Conservation (phyloP, 2,113 vertebrate genomes). For the Carassius carassius region DNA sequence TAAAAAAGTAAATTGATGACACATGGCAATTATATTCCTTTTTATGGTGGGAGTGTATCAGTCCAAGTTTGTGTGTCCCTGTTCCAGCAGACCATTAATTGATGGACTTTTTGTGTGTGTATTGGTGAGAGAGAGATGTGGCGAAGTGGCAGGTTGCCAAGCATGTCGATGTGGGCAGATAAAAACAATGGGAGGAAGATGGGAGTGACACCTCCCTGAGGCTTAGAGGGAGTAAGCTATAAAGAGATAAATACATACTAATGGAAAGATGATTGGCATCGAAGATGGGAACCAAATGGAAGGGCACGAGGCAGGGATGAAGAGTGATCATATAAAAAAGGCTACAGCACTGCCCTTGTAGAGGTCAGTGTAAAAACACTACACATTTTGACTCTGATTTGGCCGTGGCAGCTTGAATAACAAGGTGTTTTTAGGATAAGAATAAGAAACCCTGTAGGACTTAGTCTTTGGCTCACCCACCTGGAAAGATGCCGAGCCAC, state of each 20-base stretch:
- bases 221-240: constrained; percentile 50
- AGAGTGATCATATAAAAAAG: constrained; percentile 55
- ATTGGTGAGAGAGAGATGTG: neutral
- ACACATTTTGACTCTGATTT: constrained; percentile 41
- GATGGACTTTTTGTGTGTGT: constrained; percentile 50
- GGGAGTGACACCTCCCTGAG: constrained; percentile 60
- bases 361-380: constrained; percentile 20
- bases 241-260: constrained; percentile 68
- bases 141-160: constrained; percentile 59
- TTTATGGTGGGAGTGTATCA: constrained; percentile 16
- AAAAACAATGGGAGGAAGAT: constrained; percentile 66
- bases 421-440: constrained; percentile 2
- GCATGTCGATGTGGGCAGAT: constrained; percentile 59
- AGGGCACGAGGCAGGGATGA: constrained; percentile 49
- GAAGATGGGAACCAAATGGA: constrained; percentile 65
- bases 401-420: neutral
- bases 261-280: constrained; percentile 65
- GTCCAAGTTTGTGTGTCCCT: neutral
- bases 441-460: neutral
- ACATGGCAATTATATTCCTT: constrained; percentile 23
- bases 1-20: neutral
- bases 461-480: neutral
- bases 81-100: constrained; percentile 49
- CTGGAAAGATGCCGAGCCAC: neutral
- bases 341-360: neutral